Base-by-base conservation (phyloP, 1,140 invertebrate species). In the Drosophila murphyi region DNA sequence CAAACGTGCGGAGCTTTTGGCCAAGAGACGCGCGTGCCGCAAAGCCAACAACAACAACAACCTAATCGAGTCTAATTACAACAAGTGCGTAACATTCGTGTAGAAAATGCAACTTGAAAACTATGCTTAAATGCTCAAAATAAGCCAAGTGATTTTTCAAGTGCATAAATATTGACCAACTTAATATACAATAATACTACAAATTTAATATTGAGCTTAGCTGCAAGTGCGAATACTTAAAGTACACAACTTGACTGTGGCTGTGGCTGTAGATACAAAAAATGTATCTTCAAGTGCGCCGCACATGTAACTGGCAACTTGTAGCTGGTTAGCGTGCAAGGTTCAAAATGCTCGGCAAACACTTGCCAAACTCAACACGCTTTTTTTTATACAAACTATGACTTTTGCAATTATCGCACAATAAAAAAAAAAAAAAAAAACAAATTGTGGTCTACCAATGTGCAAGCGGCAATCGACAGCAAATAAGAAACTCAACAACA, bases 311-410 rank as follows among this genome's bases (percentile, higher is more conserved):
- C 64, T 73, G 50, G 6, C 6, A 52, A 7, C 29, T 60, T 10
- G 35, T 50, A 56, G 39, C 51, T 71, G 34, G 41, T 65, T 59
- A 45, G 54, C 32, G 50, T 59, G 68, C 52, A 28, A 50, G 29
- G 71, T 55, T 61, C 67, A 76, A 63, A 63, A 51, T 41, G 64
- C 68, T 76, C 61, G 80, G 48, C 80, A 72, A 86, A 78, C 62
- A 72, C 61, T 76, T 82, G 80, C 57, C 80, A 67, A 82, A 78
- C 62, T 76, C 61, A 79, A 75, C 71, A 12, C 80, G 29, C 35
- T 69, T 68, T 73, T 78, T 78, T 85, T 76, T 89, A 89, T 89
- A 86, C 86, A 89, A 89, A 89, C 85, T 85, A 61, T 72, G 68
- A 77, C 51, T 59, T 65, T 64, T 37, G 64, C 77, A 89, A 89